Conservation (phyloP, 2,797 vertebrate genomes). For the Chelon auratus region DNA sequence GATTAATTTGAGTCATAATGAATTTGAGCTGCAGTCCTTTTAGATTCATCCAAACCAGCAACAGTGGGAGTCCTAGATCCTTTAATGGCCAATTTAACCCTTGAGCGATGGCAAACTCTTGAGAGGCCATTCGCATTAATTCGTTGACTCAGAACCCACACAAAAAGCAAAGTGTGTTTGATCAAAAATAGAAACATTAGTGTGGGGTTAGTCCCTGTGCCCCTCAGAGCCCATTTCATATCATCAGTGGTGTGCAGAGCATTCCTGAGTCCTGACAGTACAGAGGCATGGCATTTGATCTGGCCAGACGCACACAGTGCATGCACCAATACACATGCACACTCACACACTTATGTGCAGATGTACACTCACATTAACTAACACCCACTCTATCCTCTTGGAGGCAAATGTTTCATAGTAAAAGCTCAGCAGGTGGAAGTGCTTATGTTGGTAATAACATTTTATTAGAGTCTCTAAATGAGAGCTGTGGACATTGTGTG, state of each 20-base stretch:
- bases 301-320: conserved; percentile 36
- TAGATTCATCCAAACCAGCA: conserved; percentile 45
- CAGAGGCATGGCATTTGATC: conserved; percentile 50
- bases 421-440: conserved; percentile 76
- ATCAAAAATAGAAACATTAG: conserved; percentile 67
- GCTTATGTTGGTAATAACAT: conserved; percentile 75
- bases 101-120: conserved; percentile 53
- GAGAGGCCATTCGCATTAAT: conserved; percentile 51
- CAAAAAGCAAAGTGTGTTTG: conserved; percentile 57
- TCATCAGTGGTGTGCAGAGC: conserved; percentile 57
- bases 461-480: conserved; percentile 77
- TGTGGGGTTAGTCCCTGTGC: conserved; percentile 15
- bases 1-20: conserved; percentile 43
- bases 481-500: conserved; percentile 66
- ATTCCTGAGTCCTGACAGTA: conserved; percentile 60
- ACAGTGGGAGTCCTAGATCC: conserved; percentile 32
- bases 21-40: conserved; percentile 22
- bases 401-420: conserved; percentile 42
- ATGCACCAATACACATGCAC: neutral
- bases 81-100: conserved; percentile 66
- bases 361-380: neutral
- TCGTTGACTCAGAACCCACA: conserved; percentile 70
- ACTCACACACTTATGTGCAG: neutral
- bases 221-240: conserved; percentile 50
- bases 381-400: neutral